Evolutionary conservation across 1,140 invertebrate species (phyloP), one percentile per base, ranked within the genome.

Genomic region (Protaetia brevitarsis): DNA sequence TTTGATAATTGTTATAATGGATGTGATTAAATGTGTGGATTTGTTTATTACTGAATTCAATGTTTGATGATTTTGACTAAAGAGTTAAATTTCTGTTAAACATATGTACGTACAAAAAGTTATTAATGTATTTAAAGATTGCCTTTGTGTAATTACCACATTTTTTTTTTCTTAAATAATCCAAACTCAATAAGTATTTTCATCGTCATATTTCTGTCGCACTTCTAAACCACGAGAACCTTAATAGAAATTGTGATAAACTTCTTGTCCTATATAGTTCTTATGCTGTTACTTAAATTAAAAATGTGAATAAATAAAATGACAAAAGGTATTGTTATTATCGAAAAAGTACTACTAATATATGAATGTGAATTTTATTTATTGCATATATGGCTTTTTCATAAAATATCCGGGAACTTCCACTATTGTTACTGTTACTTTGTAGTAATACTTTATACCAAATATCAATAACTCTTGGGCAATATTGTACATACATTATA

Each of bases 241-340:
- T 59, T 59, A 31, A 59, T 59, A 59, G 57, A n/a, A n/a, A 59
- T 59, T 59, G 57, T 59, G 57, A 59, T 59, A 59, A 29, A 29
- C 51, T 56, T 27, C 29, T 28, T 59, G 29, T 59, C 26, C 57
- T 59, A 28, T 59, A 51, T 51, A 51, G 41, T 51, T 51, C 41
- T 19, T 51, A 23, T 19, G 41, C 41, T 51, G 19, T 16, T 51
- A 23, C 41, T 51, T 8, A 19, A 51, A 23, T 16, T 23, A 51
- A 45, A 51, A 51, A 23, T 51, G 41, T 51, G 41, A 51, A 51
- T 51, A 37, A 51, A 51, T 51, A 23, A 51, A 23, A 51, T 51
- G 8, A 51, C 31, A 51, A 19, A 23, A 51, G 26, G n/a, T 51
- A 45, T 34, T 34, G 13, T 2, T 11, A 34, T 51, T 51, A 51